A percentile compares a stretch with the other conserved stretches of the same genome.
These are phyloP conservation scores for Gadus chalcogrammus DNA, from an alignment of 2,113 vertebrate species.

Conservation along the genomic window DNA sequence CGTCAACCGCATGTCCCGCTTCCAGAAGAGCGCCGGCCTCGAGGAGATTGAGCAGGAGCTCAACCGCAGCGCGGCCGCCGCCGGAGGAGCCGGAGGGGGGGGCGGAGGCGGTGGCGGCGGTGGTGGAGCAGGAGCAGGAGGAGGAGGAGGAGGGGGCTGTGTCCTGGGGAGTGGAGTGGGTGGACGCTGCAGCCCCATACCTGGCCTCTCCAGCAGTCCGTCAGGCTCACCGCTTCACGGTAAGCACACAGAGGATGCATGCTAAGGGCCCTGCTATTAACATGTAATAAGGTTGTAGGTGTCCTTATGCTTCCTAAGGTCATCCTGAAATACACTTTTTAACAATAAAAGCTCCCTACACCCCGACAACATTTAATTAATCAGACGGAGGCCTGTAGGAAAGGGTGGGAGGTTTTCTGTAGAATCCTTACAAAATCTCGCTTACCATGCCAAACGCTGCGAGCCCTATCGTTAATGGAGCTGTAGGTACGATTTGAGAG, in stretches of 20 bases:
- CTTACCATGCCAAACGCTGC: too few species aligned
- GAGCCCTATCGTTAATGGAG: neutral
- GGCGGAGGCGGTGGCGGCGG: slow-evolving; percentile 61
- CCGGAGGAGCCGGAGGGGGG: slow-evolving; percentile 22
- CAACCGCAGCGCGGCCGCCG: slow-evolving; percentile 75
- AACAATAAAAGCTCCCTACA: too few species aligned
- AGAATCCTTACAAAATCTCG: too few species aligned
- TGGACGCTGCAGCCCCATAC: slow-evolving; percentile 88
- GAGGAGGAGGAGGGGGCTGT: slow-evolving; percentile 55
- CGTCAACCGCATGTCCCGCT: slow-evolving; percentile 96
- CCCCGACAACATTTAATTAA: too few species aligned
- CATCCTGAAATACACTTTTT: too few species aligned
- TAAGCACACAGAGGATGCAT: slow-evolving; percentile 60
- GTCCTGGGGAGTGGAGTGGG: slow-evolving; percentile 61
- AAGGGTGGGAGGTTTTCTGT: too few species aligned
- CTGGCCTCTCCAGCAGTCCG: slow-evolving; percentile 91
- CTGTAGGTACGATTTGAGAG: too few species aligned
- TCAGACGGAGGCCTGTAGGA: too few species aligned
- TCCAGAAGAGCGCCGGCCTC: slow-evolving; percentile 96
- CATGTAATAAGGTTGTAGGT: too few species aligned
- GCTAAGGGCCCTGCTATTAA: too few species aligned
- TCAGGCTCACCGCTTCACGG: slow-evolving; percentile 94
- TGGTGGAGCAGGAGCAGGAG: slow-evolving; percentile 24
- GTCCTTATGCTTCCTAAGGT: too few species aligned
- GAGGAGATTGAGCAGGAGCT: slow-evolving; percentile 98